These are phyloP conservation scores for Hirtodrosophila duncani DNA, from an alignment of 2,888 invertebrate species.

Conservation along the genomic window DNA sequence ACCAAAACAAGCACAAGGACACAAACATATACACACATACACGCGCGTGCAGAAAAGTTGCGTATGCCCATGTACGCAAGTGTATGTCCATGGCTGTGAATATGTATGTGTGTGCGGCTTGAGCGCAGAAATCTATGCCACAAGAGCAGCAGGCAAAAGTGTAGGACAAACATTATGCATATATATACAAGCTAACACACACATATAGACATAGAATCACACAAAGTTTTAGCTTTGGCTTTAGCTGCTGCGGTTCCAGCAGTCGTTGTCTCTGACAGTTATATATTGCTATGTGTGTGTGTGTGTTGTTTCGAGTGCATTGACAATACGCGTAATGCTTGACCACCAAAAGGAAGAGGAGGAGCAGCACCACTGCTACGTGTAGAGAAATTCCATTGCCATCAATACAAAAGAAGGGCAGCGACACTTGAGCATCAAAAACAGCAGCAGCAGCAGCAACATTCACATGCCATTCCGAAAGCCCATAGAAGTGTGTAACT, in stretches of 20 bases:
- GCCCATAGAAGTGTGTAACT: no score
- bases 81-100: background rate
- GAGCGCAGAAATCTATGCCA: constrained; percentile 27
- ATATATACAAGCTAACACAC: constrained; percentile 34
- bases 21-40: constrained; percentile 15
- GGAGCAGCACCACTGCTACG: no score
- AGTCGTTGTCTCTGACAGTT: constrained; percentile 31
- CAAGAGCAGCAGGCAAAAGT: constrained; percentile 42
- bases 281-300: background rate
- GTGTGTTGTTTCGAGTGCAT: constrained; percentile 60
- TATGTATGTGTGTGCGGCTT: constrained; percentile 9
- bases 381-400: no score
- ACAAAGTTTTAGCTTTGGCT: no score
- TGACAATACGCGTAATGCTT: constrained; percentile 58
- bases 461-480: no score
- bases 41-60: constrained; percentile 24
- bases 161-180: constrained; percentile 63
- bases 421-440: no score
- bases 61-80: constrained; percentile 23
- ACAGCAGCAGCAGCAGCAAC: no score
- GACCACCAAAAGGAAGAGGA: no score
- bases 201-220: background rate
- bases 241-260: no score
- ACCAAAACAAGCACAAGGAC: constrained; percentile 59
- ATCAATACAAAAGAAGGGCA: no score